Base-by-base conservation (phyloP, 2,797 vertebrate species). In the Sebastolobus alascanus region DNA sequence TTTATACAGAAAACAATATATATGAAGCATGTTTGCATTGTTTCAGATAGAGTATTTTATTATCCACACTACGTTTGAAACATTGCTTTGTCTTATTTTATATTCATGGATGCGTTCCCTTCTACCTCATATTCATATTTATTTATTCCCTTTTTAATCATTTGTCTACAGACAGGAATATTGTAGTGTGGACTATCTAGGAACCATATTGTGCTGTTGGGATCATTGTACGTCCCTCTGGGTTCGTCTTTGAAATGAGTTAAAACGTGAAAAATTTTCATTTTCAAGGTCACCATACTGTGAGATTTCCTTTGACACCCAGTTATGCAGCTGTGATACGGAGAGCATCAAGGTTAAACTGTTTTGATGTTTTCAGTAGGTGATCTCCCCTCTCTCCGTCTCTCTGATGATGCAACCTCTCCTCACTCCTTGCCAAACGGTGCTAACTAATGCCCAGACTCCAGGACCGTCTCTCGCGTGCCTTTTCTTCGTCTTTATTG, bases 401-500 rank as follows among this genome's bases (percentile, higher is more conserved):
- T 63, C 80, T 81, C 80, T 84, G 71, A 86, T 94, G 92, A 94
- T 87, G 93, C 90, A 94, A 94, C 75, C 78, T 84, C 83, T 73
- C 87, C 87, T 92, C 91, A 89, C 83, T 90, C 84, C 84, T 94
- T 94, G 86, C 93, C 89, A 85, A 84, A 84, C 38, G 58, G 68
- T 72, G 87, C 86, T 91, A 92, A 93, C 90, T 76, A 77, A 71
- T 68, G 79, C 87, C 80, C 84, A 73, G 80, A 79, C 68, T 85
- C 77, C 4, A 72, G 61, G 64, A 71, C 76, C 22, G 22, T 70
- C 81, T 84, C 84, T 67, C 27, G 9, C 3, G 3, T 80, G 76
- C 59, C 54, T 68, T 73, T 84, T 65, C 67, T 46, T 33, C 33
- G 65, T 31, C 55, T 73, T 77, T 77, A 50, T 80, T 70, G 33